A percentile compares a stretch with the other conserved stretches of the same genome.
phyloP scores from a whole-genome alignment of 2,888 invertebrate species.

The Cetonia aurata region DNA sequence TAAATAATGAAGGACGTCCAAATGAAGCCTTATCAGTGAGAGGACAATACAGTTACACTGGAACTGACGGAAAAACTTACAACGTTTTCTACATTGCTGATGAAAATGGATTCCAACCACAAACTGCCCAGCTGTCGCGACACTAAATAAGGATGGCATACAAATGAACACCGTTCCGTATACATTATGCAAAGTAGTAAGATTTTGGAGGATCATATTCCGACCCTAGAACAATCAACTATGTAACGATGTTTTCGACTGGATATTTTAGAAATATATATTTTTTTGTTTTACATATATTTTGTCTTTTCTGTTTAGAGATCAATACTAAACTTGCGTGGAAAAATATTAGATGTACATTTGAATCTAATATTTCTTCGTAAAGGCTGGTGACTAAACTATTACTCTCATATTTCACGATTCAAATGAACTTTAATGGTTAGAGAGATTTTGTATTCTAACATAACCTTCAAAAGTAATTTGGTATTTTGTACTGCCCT shows the following conservation, averaged over 20 bases:
- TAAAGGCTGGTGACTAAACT: too few species aligned
- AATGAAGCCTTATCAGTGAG: conserved; percentile 73
- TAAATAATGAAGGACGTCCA: conserved; percentile 73
- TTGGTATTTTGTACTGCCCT: too few species aligned
- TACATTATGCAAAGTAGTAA: neutral
- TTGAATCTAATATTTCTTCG: too few species aligned
- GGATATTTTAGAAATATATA: conserved; percentile 8
- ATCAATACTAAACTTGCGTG: neutral
- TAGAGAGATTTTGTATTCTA: too few species aligned
- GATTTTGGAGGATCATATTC: too few species aligned
- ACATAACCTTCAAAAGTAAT: too few species aligned
- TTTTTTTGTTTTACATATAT: too few species aligned
- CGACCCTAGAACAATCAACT: too few species aligned
- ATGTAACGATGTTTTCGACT: neutral
- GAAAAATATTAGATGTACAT: too few species aligned
- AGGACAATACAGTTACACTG: conserved; percentile 73
- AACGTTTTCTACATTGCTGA: conserved; percentile 74
- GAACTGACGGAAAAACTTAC: conserved; percentile 73
- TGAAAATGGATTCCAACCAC: conserved; percentile 70
- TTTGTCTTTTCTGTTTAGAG: neutral
- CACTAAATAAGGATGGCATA: neutral
- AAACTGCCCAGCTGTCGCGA: conserved; percentile 60
- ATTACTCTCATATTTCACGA: too few species aligned
- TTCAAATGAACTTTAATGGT: too few species aligned
- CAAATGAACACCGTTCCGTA: neutral